Conservation (phyloP, 2,888 invertebrate genomes). For the Fabriciana adippe region DNA sequence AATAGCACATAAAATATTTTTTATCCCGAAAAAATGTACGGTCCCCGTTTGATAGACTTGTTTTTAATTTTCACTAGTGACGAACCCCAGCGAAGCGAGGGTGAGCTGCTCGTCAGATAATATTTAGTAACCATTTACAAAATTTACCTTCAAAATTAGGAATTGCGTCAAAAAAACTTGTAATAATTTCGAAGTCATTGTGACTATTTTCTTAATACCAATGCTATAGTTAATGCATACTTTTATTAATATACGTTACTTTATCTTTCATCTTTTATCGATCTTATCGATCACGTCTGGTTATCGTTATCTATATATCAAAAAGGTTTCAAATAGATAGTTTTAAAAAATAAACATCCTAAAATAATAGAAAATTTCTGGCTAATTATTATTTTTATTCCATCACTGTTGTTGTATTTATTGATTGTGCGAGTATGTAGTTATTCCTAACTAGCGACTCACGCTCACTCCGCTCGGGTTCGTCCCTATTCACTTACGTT, state of each 20-base stretch:
- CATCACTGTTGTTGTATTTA: no score
- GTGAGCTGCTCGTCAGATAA: neutral
- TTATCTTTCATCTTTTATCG: slow-evolving; percentile 32
- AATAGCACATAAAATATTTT: no score
- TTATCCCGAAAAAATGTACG: no score
- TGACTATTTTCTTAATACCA: slow-evolving; percentile 18
- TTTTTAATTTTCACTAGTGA: no score
- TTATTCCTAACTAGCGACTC: no score
- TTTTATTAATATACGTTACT: slow-evolving; percentile 33
- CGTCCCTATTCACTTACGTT: no score
- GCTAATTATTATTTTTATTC: neutral
- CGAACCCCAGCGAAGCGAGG: neutral
- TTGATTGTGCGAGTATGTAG: no score
- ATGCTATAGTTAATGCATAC: slow-evolving; percentile 24
- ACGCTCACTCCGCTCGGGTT: no score
- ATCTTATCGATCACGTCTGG: slow-evolving; percentile 30
- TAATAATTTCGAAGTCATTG: slow-evolving; percentile 31
- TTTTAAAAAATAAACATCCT: neutral
- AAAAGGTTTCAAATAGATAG: neutral
- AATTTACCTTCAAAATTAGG: slow-evolving; percentile 34
- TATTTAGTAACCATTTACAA: neutral
- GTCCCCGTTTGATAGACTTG: no score
- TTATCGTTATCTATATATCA: slow-evolving; percentile 7
- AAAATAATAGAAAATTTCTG: neutral
- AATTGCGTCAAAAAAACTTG: slow-evolving; percentile 24